Evolutionary conservation across 1,140 invertebrate species (phyloP), one percentile per base, ranked within the genome.

Genomic region (Magallana gigas): DNA sequence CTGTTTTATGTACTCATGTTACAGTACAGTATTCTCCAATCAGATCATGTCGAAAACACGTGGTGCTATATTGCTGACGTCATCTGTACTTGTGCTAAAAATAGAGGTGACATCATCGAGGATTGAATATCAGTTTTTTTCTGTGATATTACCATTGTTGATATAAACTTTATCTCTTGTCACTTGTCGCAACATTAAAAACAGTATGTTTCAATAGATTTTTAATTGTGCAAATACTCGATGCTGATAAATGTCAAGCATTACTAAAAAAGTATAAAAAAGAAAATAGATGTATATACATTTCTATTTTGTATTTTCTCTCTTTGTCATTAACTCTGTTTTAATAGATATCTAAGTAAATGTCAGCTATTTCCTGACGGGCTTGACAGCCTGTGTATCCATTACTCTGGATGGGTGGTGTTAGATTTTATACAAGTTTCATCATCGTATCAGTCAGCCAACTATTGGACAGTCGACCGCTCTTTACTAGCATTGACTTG

Each of bases 51-150:
- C 11, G 68, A 29, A 76, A 29, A 12, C 3, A 71, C 18, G 18
- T 76, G 68, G 68, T 76, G 68, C 68, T 76, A 76, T 76, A 76
- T 76, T 76, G 68, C 68, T 76, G 68, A 76, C 68, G 68, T 76
- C 68, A 76, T 76, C 23, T 11, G 68, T 29, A 23, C 11, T 71
- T 76, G 68, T 36, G 68, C 68, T 71, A 76, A 76, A 76, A 29
- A 12, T 64, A 29, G 68, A 29, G 68, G 36, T 76, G 68, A 76
- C 68, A 76, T 76, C 60, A 64, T 76, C 5, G 23, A 76, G 68
- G 23, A 71, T 9, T 18, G 68, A 36, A 76, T 76, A 76, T 76
- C 68, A 76, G 36, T 36, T 76, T 12, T 36, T 76, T 76, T 76
- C 68, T 76, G 68, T 76, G 68, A 76, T 76, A 76, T 76, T 36